A percentile compares a stretch with the other conserved stretches of the same genome.
These are phyloP conservation scores for Hylia prasina DNA, from an alignment of 2,113 vertebrate species.

Conservation along the genomic window DNA sequence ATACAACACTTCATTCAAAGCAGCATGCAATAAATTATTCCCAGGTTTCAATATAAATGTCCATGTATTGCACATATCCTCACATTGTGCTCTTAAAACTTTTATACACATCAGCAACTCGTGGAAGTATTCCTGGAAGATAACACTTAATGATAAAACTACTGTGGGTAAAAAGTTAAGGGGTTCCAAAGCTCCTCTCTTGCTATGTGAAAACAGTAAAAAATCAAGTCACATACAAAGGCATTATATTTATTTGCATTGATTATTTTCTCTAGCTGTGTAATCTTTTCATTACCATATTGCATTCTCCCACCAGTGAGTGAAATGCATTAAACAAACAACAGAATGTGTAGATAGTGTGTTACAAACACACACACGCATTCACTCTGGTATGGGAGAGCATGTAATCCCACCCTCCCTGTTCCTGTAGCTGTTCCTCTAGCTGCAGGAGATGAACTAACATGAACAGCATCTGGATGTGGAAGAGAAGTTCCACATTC, in stretches of 20 bases:
- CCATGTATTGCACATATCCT: background rate
- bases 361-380: background rate
- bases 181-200: background rate
- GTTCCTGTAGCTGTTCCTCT: background rate
- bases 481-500: background rate
- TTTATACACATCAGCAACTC: background rate
- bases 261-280: slow-evolving; percentile 3
- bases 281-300: background rate
- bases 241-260: background rate
- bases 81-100: background rate
- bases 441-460: background rate
- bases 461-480: background rate
- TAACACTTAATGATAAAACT: background rate
- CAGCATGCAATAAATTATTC: background rate
- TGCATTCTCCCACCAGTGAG: background rate
- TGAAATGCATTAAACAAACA: background rate
- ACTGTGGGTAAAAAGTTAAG: background rate
- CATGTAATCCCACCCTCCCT: background rate
- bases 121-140: background rate
- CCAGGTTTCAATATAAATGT: background rate
- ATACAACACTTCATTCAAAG: background rate
- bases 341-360: background rate
- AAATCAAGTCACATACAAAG: background rate
- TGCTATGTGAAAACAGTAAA: background rate
- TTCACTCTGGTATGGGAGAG: background rate